phyloP scores from a whole-genome alignment of 2,888 invertebrate genomes.

The Aethes cnicana region DNA sequence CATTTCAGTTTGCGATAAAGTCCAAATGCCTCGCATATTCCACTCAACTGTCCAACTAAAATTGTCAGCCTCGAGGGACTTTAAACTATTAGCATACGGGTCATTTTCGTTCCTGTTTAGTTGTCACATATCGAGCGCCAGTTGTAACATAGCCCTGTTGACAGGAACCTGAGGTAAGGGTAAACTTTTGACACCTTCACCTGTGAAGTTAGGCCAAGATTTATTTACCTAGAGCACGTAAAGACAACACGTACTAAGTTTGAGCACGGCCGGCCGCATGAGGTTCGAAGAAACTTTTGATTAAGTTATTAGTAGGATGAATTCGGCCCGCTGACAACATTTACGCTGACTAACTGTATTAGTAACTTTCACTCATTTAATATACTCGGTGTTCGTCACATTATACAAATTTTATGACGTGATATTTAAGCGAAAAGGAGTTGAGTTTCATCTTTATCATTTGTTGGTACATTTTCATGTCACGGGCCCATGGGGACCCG shows the following conservation, averaged over 20 bases:
- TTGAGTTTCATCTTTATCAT: too few relatives aligned
- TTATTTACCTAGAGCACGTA: conserved; percentile 32
- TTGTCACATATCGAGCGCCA: conserved; percentile 46
- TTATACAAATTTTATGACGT: too few relatives aligned
- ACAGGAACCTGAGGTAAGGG: conserved; percentile 44
- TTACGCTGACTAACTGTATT: not conserved
- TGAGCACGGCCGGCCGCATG: conserved; percentile 8
- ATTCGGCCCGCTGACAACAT: too few relatives aligned
- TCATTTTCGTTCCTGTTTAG: conserved; percentile 35
- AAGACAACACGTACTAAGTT: conserved; percentile 24
- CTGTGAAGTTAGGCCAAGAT: conserved; percentile 40
- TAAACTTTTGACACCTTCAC: conserved; percentile 54
- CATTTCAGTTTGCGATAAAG: conserved; percentile 32
- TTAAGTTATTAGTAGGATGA: conserved; percentile 6
- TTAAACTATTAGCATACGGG: conserved; percentile 38
- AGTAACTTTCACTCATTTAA: not conserved
- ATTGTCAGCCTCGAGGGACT: conserved; percentile 11
- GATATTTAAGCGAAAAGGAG: too few relatives aligned
- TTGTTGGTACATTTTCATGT: too few relatives aligned
- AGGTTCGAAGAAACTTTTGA: conserved; percentile 9
- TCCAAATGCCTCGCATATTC: conserved; percentile 5
- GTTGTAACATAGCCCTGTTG: conserved; percentile 50
- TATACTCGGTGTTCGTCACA: too few relatives aligned
- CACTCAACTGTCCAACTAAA: conserved; percentile 10
- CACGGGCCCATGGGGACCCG: too few relatives aligned